A percentile compares a stretch with the other conserved stretches of the same genome.
Conservation (phyloP, 2,113 vertebrate species). For the Monopterus albus region DNA sequence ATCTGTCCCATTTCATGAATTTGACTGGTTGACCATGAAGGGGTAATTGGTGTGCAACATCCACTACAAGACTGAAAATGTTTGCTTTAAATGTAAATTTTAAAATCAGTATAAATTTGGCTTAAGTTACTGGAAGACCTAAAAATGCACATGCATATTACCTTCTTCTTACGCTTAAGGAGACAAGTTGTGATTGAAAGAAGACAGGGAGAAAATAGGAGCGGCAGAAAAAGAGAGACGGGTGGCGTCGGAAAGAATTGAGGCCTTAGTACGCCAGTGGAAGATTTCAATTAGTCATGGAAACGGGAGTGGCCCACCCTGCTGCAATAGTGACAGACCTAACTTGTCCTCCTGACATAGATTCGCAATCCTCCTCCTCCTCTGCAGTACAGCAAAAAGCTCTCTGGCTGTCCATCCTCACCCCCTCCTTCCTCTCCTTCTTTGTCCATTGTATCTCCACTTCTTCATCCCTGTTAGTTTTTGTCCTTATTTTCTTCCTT, state of each 20-base stretch:
- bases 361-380: conserved; percentile 19
- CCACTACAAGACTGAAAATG: too few species aligned
- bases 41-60: too few species aligned
- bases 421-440: background rate
- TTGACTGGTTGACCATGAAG: too few species aligned
- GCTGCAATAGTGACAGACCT: conserved; percentile 61
- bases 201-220: conserved; percentile 31
- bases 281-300: conserved; percentile 82
- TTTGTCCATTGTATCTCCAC: background rate
- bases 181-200: conserved; percentile 18
- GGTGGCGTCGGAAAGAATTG: conserved; percentile 59
- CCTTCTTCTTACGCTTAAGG: conserved; percentile 7
- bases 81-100: too few species aligned
- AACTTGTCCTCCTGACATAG: conserved; percentile 74
- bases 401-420: background rate
- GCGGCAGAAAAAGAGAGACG: conserved; percentile 25
- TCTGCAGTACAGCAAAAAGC: background rate
- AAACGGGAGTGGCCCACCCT: conserved; percentile 66
- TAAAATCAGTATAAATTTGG: conserved; percentile 6
- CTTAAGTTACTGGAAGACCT: background rate
- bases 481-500: background rate
- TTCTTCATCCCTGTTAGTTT: background rate
- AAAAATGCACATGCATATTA: conserved; percentile 8
- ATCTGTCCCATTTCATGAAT: too few species aligned
- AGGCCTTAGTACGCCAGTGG: conserved; percentile 54